Percentiles rank a stretch among this genome's conserved stretches.
Evolutionary conservation across 1,140 invertebrate genomes (phyloP).

Genomic region (Planococcus citri): DNA sequence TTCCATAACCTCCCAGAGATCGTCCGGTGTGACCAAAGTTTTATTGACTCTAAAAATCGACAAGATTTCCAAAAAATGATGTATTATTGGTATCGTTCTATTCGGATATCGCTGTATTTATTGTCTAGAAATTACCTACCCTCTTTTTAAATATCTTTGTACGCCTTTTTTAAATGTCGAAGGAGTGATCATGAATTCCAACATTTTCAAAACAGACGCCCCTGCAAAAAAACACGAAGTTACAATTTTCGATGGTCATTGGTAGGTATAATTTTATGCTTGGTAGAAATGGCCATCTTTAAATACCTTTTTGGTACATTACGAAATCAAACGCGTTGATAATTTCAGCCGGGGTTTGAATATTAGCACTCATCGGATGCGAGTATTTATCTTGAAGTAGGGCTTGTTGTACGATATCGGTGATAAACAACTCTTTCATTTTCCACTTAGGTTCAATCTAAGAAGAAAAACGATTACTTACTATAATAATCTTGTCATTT

Average conservation of each 20-base stretch:
- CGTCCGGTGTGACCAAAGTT: background rate
- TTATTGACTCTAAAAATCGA: background rate
- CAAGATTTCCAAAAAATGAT: background rate
- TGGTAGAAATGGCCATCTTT: too few species aligned
- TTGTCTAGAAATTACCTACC: background rate
- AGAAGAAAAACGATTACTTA: background rate
- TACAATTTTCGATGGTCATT: too few species aligned
- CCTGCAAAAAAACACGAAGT: slow-evolving; percentile 35
- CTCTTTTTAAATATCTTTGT: background rate
- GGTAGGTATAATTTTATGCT: too few species aligned
- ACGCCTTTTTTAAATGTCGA: slow-evolving; percentile 42
- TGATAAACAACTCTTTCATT: slow-evolving; percentile 35
- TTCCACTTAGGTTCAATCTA: slow-evolving; percentile 33
- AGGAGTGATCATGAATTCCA: slow-evolving; percentile 51
- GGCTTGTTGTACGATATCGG: slow-evolving; percentile 36
- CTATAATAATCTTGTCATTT: too few species aligned
- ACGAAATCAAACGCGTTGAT: slow-evolving; percentile 43
- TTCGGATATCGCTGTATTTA: background rate
- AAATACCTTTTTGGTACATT: slow-evolving; percentile 45
- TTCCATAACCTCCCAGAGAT: background rate
- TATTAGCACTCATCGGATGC: slow-evolving; percentile 36
- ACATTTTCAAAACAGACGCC: slow-evolving; percentile 61
- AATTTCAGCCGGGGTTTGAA: slow-evolving; percentile 38
- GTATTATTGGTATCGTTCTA: background rate
- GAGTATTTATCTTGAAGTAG: slow-evolving; percentile 42